A percentile compares a stretch with the other conserved stretches of the same genome.
phyloP scores from a whole-genome alignment of 2,888 invertebrate species.

The Pasiphila rectangulata region DNA sequence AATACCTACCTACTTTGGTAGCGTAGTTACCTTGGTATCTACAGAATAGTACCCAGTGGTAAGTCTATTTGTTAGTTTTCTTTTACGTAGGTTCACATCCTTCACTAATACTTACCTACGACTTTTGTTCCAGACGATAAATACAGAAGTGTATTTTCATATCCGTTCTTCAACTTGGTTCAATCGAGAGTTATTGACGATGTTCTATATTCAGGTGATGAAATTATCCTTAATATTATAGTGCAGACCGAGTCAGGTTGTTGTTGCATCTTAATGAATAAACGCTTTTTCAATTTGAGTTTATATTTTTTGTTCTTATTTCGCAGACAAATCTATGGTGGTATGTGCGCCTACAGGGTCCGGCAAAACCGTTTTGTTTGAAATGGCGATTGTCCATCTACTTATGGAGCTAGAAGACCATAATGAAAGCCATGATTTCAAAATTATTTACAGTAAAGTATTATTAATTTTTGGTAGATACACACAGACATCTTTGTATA shows the following conservation, averaged over 20 bases:
- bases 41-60: not conserved
- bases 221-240: constrained; percentile 16
- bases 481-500: not conserved
- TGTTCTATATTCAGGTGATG: constrained; percentile 84
- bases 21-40: too few species aligned
- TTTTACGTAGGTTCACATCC: too few species aligned
- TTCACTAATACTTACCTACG: not conserved
- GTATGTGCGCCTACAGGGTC: constrained; percentile 91
- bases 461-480: not conserved
- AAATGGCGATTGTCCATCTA: constrained; percentile 86
- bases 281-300: too few species aligned
- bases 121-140: constrained; percentile 65
- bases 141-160: constrained; percentile 79
- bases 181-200: constrained; percentile 87
- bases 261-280: too few species aligned
- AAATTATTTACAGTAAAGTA: constrained; percentile 87
- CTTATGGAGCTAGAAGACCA: constrained; percentile 77
- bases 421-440: constrained; percentile 71
- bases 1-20: too few species aligned
- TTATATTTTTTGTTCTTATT: too few species aligned
- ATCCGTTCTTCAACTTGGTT: constrained; percentile 85
- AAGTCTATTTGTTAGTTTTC: not conserved
- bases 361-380: constrained; percentile 91
- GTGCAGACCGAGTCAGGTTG: not conserved
- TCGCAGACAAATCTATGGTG: constrained; percentile 86